Base-by-base conservation (phyloP, 23 tunicate species). In the Clavelina lepadiformis region DNA sequence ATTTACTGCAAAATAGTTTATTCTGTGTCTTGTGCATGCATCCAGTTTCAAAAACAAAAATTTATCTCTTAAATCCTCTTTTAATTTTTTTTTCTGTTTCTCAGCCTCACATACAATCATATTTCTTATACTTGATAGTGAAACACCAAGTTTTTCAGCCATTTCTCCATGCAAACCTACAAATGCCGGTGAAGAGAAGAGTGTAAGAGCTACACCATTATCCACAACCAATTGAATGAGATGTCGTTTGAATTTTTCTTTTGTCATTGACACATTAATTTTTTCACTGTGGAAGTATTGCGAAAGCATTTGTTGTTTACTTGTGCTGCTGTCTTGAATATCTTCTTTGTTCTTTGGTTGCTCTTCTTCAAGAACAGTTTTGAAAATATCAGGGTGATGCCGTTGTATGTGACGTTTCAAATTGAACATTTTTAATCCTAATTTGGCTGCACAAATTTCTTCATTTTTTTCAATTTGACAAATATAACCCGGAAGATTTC, bases 81-180 rank as follows among this genome's bases (percentile, higher is more conserved):
- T n/a, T n/a, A n/a, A n/a, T n/a, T n/a, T n/a, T 23, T 64, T 64
- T 27, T 64, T 64, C 58, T 64, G 58, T 37, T 64, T 56, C 38
- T 37, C 58, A 37, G 70, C 70, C 38, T 37, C 58, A 37, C 58
- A 37, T 27, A 37, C 11, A 64, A 38, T 38, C 58, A 37, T n/a
- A 37, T 64, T 64, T 37, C 70, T 64, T 35, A 64, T 36, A n/a
- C n/a, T n/a, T n/a, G n/a, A n/a, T n/a, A n/a, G n/a, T n/a, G n/a
- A n/a, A n/a, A n/a, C n/a, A n/a, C 65, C 65, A 27, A 59, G 65
- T 59, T 59, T 59, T 59, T 59, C 65, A 59, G 35, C 65, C 35
- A 59, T 27, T 59, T 59, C 36, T 59, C 65, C 65, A 24, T 29
- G 7, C 65, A 59, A 59, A 5, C 65, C 65, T 59, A 26, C 11